Conservation (phyloP, 2,888 invertebrate genomes). For the Trimorus sp. region DNA sequence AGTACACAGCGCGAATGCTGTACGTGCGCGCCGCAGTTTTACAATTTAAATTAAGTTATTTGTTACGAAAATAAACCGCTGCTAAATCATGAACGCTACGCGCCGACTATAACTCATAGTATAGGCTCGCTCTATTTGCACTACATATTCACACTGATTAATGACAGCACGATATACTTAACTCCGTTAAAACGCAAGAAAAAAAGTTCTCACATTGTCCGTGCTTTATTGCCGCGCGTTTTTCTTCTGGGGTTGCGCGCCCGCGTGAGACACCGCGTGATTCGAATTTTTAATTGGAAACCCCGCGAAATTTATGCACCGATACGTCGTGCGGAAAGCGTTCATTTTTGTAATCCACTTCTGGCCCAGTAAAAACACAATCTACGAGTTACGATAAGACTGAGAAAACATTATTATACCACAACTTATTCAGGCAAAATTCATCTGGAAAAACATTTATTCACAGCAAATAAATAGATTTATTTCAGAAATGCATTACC, state of each 20-base stretch:
- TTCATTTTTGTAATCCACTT: too few species aligned
- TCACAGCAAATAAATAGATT: too few species aligned
- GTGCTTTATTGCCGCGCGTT: neutral
- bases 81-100: slow-evolving; percentile 37
- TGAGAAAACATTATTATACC: too few species aligned
- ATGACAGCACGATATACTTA: slow-evolving; percentile 41
- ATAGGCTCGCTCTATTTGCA: slow-evolving; percentile 43
- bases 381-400: too few species aligned
- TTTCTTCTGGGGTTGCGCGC: slow-evolving; percentile 7
- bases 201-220: slow-evolving; percentile 24
- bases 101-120: slow-evolving; percentile 27
- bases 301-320: too few species aligned
- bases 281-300: too few species aligned
- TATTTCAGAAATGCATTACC: too few species aligned
- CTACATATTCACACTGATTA: slow-evolving; percentile 46
- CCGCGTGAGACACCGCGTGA: neutral
- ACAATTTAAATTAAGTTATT: slow-evolving; percentile 52
- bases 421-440: too few species aligned
- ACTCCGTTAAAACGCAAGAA: slow-evolving; percentile 5
- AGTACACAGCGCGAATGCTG: slow-evolving; percentile 3
- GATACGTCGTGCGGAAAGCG: too few species aligned
- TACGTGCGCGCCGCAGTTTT: slow-evolving; percentile 29
- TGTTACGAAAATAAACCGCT: slow-evolving; percentile 49
- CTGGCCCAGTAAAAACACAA: too few species aligned
- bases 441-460: too few species aligned